phyloP scores from a whole-genome alignment of 92 coral and sea anemone genomes.

The Bergia sp. region DNA sequence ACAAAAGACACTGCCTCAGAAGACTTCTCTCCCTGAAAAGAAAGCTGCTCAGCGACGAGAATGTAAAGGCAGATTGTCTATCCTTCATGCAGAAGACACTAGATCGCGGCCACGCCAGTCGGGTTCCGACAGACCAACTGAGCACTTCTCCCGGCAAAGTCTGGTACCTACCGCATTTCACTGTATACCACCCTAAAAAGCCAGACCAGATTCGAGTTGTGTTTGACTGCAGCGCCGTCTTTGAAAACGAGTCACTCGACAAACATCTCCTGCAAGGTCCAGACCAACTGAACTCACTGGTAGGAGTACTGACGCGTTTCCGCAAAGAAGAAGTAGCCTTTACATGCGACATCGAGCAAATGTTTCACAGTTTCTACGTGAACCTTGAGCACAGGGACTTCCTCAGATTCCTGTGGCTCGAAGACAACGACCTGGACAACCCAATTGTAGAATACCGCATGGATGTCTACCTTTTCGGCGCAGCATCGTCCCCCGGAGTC shows the following conservation, averaged over 20 bases:
- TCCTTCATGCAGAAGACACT: conserved; percentile 57
- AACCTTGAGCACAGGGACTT: conserved; percentile 46
- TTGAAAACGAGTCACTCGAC: conserved; percentile 40
- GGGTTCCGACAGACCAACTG: conserved; percentile 41
- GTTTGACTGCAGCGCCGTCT: conserved; percentile 61
- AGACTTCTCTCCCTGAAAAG: conserved; percentile 53
- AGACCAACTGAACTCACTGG: conserved; percentile 45
- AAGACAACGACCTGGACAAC: too few species aligned
- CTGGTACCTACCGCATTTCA: conserved; percentile 57
- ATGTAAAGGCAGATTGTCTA: conserved; percentile 15
- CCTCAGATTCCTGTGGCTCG: conserved; percentile 29
- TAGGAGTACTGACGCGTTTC: conserved; percentile 50
- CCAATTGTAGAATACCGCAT: too few species aligned
- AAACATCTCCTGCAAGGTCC: conserved; percentile 59
- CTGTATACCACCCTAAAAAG: conserved; percentile 25
- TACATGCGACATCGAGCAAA: conserved; percentile 57
- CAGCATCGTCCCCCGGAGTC: too few species aligned
- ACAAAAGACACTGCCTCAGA: conserved; percentile 41
- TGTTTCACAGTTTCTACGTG: conserved; percentile 56
- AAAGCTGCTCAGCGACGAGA: conserved; percentile 44
- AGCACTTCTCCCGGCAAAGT: conserved; percentile 34
- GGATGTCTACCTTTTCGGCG: too few species aligned
- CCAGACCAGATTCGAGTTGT: conserved; percentile 58
- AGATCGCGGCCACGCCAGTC: conserved; percentile 42
- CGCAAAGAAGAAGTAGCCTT: conserved; percentile 57